phyloP scores from a whole-genome alignment of 2,113 vertebrate genomes.

The Channa argus region DNA sequence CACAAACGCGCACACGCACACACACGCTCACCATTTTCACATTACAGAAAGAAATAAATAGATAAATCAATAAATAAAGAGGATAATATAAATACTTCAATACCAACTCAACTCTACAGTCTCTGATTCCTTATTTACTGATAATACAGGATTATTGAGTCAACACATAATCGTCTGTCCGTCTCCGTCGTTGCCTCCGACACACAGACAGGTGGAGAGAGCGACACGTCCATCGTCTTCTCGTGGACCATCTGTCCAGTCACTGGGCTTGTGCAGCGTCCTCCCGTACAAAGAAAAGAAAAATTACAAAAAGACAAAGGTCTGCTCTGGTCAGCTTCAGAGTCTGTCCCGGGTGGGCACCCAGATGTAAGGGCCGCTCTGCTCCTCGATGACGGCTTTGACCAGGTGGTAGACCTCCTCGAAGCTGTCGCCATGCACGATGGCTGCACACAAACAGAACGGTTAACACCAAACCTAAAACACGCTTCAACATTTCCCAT shows the following conservation, averaged over 20 bases:
- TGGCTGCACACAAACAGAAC: conserved; percentile 74
- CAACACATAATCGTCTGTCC: background rate
- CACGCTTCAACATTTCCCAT: too few relatives aligned
- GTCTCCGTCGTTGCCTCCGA: too few relatives aligned
- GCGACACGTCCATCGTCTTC: too few relatives aligned
- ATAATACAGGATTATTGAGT: conserved; percentile 41
- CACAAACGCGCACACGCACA: conserved; percentile 33
- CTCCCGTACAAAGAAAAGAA: too few relatives aligned
- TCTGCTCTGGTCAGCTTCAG: too few relatives aligned
- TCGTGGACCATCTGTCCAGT: too few relatives aligned
- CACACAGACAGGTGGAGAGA: too few relatives aligned
- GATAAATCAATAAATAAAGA: conserved; percentile 65
- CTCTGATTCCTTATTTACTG: conserved; percentile 45
- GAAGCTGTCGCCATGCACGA: conserved; percentile 91
- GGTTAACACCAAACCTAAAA: too few relatives aligned
- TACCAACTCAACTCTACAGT: conserved; percentile 47
- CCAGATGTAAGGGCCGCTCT: conserved; percentile 94
- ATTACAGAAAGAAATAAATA: conserved; percentile 57
- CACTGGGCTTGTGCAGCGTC: too few relatives aligned
- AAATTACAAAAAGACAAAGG: too few relatives aligned
- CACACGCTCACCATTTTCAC: conserved; percentile 52
- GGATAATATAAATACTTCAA: conserved; percentile 64
- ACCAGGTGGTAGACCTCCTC: conserved; percentile 91
- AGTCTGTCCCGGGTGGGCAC: conserved; percentile 67
- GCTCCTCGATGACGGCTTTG: conserved; percentile 90